Evolutionary conservation across 2,113 vertebrate species (phyloP).

Genomic region (Hyperopisus bebe): DNA sequence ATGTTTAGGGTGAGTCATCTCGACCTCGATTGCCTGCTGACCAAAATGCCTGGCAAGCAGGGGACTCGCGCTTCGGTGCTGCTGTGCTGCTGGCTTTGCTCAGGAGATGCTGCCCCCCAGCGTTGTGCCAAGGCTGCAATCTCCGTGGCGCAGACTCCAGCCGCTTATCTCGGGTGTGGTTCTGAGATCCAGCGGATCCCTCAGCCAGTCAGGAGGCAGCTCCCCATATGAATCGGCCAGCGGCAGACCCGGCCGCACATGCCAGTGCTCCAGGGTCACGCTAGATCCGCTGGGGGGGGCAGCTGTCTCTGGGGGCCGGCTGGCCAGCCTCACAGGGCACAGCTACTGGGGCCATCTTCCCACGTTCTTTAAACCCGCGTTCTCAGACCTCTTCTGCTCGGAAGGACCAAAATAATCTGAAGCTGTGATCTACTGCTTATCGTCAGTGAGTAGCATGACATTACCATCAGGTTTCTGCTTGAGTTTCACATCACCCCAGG

Average conservation of each 20-base stretch:
- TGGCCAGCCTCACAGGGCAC: background rate
- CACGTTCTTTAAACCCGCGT: background rate
- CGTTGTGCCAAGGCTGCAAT: background rate
- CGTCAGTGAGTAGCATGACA: background rate
- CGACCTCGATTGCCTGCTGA: background rate
- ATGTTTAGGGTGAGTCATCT: background rate
- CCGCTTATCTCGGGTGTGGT: background rate
- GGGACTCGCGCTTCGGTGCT: background rate
- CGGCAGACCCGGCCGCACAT: background rate
- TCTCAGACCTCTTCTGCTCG: background rate
- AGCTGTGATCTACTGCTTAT: background rate
- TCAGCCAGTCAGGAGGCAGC: background rate
- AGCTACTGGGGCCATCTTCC: background rate
- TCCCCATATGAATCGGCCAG: background rate
- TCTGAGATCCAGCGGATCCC: background rate
- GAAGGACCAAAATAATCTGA: background rate
- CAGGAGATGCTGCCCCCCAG: background rate
- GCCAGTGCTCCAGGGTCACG: background rate
- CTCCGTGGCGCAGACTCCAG: background rate
- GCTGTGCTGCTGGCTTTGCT: background rate
- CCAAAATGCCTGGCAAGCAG: background rate
- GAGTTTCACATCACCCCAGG: background rate
- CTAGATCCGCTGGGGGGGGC: background rate
- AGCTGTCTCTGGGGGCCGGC: background rate
- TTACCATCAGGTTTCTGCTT: background rate